A percentile compares a stretch with the other conserved stretches of the same genome.
Evolutionary conservation across 2,113 vertebrate species (phyloP).

Genomic region (Lucifuga dentata): DNA sequence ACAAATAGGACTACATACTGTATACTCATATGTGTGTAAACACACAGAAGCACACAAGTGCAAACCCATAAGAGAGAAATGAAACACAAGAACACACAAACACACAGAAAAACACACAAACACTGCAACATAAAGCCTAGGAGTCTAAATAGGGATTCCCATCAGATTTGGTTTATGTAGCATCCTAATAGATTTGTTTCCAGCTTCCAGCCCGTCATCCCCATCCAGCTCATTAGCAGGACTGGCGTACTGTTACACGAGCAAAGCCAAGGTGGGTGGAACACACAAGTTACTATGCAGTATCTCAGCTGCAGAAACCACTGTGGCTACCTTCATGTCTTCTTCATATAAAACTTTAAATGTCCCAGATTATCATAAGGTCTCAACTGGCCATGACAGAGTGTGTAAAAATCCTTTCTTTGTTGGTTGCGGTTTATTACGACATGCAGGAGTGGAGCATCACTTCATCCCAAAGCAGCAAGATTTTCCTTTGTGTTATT

Average conservation of each 20-base stretch:
- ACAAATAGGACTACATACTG: neutral
- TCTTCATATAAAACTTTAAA: slow-evolving; percentile 19
- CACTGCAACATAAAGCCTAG: slow-evolving; percentile 4
- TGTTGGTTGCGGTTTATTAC: slow-evolving; percentile 11
- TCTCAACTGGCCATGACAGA: slow-evolving; percentile 15
- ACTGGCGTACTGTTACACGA: slow-evolving; percentile 22
- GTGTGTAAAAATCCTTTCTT: slow-evolving; percentile 1
- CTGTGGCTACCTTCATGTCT: slow-evolving; percentile 11
- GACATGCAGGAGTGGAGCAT: neutral
- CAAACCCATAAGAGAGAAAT: slow-evolving; percentile 30
- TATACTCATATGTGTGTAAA: too few species aligned
- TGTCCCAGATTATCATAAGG: slow-evolving; percentile 35
- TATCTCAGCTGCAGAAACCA: slow-evolving; percentile 28
- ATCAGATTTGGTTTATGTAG: neutral
- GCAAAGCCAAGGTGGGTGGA: slow-evolving; percentile 28
- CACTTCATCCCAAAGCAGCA: slow-evolving; percentile 1
- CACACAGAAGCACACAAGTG: neutral
- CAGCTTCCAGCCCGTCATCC: slow-evolving; percentile 30
- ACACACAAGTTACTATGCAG: neutral
- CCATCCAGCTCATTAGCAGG: slow-evolving; percentile 36
- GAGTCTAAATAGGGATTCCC: slow-evolving; percentile 6
- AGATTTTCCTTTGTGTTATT: slow-evolving; percentile 12
- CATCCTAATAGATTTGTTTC: slow-evolving; percentile 35
- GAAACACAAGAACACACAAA: slow-evolving; percentile 9
- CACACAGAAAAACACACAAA: too few species aligned